Evolutionary conservation across 2,888 invertebrate genomes (phyloP).

Genomic region (Antheraea assamensis): DNA sequence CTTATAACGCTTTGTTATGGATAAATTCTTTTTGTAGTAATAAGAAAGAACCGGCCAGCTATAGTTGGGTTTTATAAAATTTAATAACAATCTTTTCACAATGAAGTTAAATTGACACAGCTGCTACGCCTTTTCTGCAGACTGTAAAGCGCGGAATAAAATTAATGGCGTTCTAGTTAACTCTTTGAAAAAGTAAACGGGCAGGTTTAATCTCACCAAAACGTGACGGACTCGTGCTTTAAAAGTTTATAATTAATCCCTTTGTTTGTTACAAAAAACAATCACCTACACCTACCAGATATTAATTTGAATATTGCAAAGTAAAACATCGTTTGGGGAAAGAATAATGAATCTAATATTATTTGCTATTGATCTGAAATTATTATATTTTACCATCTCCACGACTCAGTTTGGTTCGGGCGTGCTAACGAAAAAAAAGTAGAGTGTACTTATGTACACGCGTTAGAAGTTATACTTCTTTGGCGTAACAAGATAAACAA

Average conservation of each 20-base stretch:
- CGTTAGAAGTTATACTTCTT: too few species aligned
- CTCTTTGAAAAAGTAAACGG: conserved; percentile 47
- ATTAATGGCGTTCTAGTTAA: conserved; percentile 60
- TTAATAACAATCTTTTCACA: conserved; percentile 3
- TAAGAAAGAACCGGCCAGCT: neutral
- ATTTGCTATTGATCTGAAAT: neutral
- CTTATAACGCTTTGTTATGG: neutral
- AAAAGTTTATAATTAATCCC: conserved; percentile 11
- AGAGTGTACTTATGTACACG: too few species aligned
- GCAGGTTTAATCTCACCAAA: conserved; percentile 54
- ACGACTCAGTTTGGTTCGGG: too few species aligned
- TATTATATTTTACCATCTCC: neutral
- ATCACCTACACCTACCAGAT: neutral
- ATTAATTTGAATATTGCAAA: neutral
- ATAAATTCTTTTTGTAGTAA: neutral
- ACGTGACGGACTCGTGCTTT: conserved; percentile 47
- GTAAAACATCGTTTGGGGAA: neutral
- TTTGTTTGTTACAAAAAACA: conserved; percentile 25
- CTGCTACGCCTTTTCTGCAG: conserved; percentile 57
- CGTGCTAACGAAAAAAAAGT: too few species aligned
- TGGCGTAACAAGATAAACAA: too few species aligned
- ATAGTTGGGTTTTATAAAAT: neutral
- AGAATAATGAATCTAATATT: neutral
- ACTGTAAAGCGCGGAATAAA: conserved; percentile 65
- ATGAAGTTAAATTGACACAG: conserved; percentile 46